Conservation (phyloP, 2,113 vertebrate species). For the Rhinolophus sinicus region DNA sequence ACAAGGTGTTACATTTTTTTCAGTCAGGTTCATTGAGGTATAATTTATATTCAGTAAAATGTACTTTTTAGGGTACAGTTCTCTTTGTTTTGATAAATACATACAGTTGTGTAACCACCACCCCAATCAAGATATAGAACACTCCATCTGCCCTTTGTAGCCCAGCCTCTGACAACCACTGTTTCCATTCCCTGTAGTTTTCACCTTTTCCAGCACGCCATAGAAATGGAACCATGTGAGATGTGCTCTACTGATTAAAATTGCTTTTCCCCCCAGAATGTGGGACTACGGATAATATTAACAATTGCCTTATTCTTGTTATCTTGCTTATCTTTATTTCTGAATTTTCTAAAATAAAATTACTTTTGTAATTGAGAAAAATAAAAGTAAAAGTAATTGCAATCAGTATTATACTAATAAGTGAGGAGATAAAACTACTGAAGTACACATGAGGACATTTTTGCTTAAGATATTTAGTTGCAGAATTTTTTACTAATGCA, state of each 20-base stretch:
- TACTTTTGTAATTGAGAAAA: background rate
- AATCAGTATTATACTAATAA: background rate
- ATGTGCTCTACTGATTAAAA: background rate
- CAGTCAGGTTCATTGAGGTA: background rate
- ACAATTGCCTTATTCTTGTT: constrained; percentile 9
- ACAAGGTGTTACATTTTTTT: background rate
- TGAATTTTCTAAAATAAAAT: constrained; percentile 7
- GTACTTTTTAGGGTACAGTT: background rate
- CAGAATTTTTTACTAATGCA: background rate
- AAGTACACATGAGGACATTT: background rate
- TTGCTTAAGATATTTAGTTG: background rate
- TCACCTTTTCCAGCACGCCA: background rate
- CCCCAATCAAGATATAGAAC: background rate
- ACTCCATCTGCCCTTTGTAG: background rate
- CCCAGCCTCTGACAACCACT: background rate
- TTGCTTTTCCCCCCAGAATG: background rate
- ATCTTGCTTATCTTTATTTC: background rate
- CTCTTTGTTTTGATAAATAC: background rate
- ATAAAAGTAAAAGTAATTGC: background rate
- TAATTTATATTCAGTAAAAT: background rate
- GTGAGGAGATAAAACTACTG: background rate
- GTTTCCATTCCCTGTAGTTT: background rate
- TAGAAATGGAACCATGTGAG: background rate
- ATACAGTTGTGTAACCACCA: background rate
- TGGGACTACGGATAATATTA: background rate